Base-by-base conservation (phyloP, 2,797 vertebrate genomes). In the Xerus rutilus region DNA sequence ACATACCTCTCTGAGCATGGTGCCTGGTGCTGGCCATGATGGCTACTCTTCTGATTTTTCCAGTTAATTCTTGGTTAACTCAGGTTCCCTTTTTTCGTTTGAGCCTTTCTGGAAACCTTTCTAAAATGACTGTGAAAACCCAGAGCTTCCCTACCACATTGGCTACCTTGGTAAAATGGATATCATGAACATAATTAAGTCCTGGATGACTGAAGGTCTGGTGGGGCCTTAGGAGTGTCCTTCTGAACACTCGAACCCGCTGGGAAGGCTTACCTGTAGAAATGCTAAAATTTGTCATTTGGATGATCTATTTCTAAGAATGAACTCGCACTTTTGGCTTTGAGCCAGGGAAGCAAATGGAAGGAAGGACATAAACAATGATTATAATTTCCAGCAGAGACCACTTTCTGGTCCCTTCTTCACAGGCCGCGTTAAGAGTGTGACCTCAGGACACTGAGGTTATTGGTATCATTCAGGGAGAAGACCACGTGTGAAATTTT, bases 271-370 rank as follows among this genome's bases (percentile, higher is more conserved):
- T 84, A 5, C 28, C 54, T 20, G 7, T 15, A 78, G 83, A 89
- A 88, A 82, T 45, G 47, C 62, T 85, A 35, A 72, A 82, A 78
- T 82, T 70, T 97, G 62, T 81, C 86, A 67, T 69, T 84, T 82
- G 76, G 67, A 78, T 88, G 81, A 86, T 52, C 86, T 70, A 57
- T 87, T 94, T 94, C 28, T 64, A 39, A 95, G 35, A 2, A 5
- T 47, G 20, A 70, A 25, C 25, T n/a, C 47, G 72, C 32, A 52
- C 64, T 76, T 95, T 93, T 83, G 52, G 64, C 35, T 93, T 47
- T 73, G 52, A 89, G 70, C 69, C 89, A 43, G 74, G 91, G 47
- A 49, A n/a, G 20, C 0, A 57, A 57, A 11, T 47, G 12, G 62
- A 57, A 91, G 67, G 23, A 81, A 86, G 39, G 65, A 78, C 47